Evolutionary conservation across 2,113 vertebrate species (phyloP).

Genomic region (Bubo scandiacus): DNA sequence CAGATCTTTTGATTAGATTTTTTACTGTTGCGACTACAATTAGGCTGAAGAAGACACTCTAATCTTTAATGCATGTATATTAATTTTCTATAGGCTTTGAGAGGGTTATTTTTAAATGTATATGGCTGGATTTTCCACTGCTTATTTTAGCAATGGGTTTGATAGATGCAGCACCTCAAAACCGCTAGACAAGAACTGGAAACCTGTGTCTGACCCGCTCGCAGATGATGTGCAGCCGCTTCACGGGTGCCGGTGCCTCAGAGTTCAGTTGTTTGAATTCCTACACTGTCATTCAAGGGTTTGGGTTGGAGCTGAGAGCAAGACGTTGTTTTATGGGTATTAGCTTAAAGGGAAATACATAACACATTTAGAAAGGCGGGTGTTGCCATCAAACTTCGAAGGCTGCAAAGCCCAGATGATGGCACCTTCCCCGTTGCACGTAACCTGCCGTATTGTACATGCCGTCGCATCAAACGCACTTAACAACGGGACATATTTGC

Average conservation of each 20-base stretch:
- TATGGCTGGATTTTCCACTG: neutral
- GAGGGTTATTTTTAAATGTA: neutral
- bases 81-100: neutral
- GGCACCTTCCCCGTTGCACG: fast-evolving
- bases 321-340: neutral
- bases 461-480: too few relatives aligned
- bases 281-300: neutral
- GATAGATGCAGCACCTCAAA: neutral
- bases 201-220: fast-evolving
- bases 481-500: neutral
- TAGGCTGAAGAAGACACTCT: neutral
- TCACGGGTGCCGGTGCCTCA: neutral
- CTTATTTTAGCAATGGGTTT: neutral
- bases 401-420: too few relatives aligned
- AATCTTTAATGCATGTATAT: fast-evolving
- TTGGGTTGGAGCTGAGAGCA: neutral
- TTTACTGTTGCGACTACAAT: neutral
- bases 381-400: neutral
- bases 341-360: neutral
- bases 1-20: neutral
- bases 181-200: neutral
- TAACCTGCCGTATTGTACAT: fast-evolving
- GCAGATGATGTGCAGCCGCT: fast-evolving
- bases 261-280: neutral
- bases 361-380: neutral